Conservation (phyloP, 2,888 invertebrate genomes). For the Harpalus rubripes region DNA sequence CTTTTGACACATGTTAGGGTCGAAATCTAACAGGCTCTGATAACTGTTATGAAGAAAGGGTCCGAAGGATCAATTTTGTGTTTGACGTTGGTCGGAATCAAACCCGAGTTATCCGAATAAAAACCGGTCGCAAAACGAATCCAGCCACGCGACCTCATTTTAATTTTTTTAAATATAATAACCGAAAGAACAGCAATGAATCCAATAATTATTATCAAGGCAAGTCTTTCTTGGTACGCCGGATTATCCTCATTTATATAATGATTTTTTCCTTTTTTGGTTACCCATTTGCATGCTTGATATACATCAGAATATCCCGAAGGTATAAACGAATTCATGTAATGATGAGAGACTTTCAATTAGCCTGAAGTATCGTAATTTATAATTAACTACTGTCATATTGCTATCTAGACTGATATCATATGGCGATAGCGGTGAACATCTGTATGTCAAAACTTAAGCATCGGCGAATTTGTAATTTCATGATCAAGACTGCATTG, state of each 20-base stretch:
- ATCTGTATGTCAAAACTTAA: background rate
- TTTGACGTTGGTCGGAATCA: too few species aligned
- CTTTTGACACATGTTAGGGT: too few species aligned
- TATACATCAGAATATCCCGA: slow-evolving; percentile 53
- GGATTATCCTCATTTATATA: background rate
- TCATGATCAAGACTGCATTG: background rate
- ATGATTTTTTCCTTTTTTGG: slow-evolving; percentile 23
- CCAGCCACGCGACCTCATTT: too few species aligned
- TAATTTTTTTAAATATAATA: too few species aligned
- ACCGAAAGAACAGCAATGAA: too few species aligned
- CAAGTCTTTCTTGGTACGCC: too few species aligned
- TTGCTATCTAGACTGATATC: slow-evolving; percentile 55
- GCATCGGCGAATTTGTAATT: background rate
- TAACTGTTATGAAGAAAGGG: too few species aligned
- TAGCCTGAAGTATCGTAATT: slow-evolving; percentile 62
- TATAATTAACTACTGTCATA: slow-evolving; percentile 62
- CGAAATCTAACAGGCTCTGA: too few species aligned
- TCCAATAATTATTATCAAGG: too few species aligned
- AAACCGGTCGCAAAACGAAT: too few species aligned
- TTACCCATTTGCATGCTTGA: slow-evolving; percentile 27
- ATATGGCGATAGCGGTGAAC: slow-evolving; percentile 7
- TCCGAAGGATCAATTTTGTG: too few species aligned
- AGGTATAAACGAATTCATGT: slow-evolving; percentile 63
- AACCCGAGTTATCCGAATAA: too few species aligned
- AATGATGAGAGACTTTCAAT: slow-evolving; percentile 64